These are phyloP conservation scores for Fragum sueziense DNA, from an alignment of 2,888 invertebrate species.

Conservation along the genomic window DNA sequence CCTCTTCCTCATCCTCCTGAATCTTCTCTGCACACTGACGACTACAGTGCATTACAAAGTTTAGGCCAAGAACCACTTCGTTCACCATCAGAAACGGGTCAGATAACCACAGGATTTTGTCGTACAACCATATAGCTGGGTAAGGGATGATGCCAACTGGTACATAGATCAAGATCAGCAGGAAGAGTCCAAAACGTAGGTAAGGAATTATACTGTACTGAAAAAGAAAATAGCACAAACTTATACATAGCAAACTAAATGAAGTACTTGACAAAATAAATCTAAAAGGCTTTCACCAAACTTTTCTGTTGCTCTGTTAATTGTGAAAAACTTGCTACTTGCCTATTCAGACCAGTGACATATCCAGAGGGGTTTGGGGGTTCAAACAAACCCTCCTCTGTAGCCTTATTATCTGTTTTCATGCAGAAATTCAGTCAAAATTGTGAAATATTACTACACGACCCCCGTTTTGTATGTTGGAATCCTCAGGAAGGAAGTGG, in stretches of 20 bases:
- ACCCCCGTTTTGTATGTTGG: too few relatives aligned
- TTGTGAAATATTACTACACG: too few relatives aligned
- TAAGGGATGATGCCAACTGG: constrained; percentile 73
- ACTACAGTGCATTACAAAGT: constrained; percentile 74
- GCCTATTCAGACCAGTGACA: too few relatives aligned
- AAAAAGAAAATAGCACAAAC: constrained; percentile 25
- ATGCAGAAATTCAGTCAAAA: too few relatives aligned
- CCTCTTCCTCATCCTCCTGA: constrained; percentile 65
- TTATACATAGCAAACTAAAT: background rate
- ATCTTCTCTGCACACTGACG: constrained; percentile 68
- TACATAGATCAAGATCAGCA: constrained; percentile 63
- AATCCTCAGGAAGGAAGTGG: too few relatives aligned
- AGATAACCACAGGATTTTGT: constrained; percentile 68
- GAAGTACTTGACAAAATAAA: too few relatives aligned
- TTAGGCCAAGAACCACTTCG: constrained; percentile 71
- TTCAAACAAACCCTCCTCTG: too few relatives aligned
- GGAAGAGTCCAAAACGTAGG: constrained; percentile 64
- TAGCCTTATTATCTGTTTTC: too few relatives aligned
- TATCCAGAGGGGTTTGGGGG: too few relatives aligned
- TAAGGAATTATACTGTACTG: constrained; percentile 69
- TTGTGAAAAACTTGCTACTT: too few relatives aligned
- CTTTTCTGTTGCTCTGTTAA: too few relatives aligned
- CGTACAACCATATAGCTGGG: constrained; percentile 73
- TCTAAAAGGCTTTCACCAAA: too few relatives aligned
- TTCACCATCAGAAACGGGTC: constrained; percentile 71